These are phyloP conservation scores for Trichosurus vulpecula DNA, from an alignment of 2,797 vertebrate species.

Conservation along the genomic window DNA sequence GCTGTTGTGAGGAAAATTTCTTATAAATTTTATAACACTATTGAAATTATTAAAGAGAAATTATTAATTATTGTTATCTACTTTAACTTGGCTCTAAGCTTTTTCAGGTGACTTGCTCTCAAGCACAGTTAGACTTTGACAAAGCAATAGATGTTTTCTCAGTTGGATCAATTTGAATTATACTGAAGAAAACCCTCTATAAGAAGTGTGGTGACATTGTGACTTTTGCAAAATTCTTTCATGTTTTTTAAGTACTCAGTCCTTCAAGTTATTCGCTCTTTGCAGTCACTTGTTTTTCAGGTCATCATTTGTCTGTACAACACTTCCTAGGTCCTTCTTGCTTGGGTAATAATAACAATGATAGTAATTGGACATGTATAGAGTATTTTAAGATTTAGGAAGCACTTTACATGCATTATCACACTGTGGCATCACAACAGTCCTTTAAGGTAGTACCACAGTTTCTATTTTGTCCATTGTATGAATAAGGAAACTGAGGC, in stretches of 20 bases:
- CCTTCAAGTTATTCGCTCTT: neutral
- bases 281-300: neutral
- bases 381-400: neutral
- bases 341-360: neutral
- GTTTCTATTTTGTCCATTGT: neutral
- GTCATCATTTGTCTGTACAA: neutral
- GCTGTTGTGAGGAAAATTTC: neutral
- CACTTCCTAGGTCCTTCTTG: neutral
- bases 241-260: neutral
- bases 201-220: neutral
- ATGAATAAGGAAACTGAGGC: neutral
- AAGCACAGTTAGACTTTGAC: neutral
- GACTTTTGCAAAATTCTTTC: neutral
- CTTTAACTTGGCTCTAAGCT: neutral
- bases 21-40: neutral
- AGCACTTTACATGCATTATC: neutral
- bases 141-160: neutral
- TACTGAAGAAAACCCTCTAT: neutral
- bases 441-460: neutral
- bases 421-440: neutral
- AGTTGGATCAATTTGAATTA: slow-evolving; percentile 17
- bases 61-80: neutral
- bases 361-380: neutral
- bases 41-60: neutral
- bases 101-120: neutral